A percentile compares a stretch with the other conserved stretches of the same genome.
These are phyloP conservation scores for Tineola bisselliella DNA, from an alignment of 2,888 invertebrate species.

Conservation along the genomic window DNA sequence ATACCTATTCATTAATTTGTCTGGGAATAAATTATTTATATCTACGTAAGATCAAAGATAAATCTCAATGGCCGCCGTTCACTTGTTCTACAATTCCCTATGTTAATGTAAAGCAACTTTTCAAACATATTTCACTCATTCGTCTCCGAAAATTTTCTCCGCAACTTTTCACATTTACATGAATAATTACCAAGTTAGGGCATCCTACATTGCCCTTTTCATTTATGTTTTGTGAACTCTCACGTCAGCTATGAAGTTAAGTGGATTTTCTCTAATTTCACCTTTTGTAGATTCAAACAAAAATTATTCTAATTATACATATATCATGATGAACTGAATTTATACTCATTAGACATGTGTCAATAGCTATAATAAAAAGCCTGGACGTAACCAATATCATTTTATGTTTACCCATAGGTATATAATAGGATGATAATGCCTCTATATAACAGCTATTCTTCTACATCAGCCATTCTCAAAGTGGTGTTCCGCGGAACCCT, in stretches of 20 bases:
- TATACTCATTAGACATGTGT: too few species aligned
- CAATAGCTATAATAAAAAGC: too few species aligned
- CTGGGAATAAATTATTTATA: too few species aligned
- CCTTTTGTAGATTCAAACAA: background rate
- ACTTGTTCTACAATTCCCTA: background rate
- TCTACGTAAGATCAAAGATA: background rate
- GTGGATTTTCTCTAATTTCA: background rate
- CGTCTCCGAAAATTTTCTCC: constrained; percentile 5
- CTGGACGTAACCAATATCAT: too few species aligned
- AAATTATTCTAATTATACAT: background rate
- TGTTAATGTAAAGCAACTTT: background rate
- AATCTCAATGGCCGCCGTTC: background rate
- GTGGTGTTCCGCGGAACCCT: too few species aligned
- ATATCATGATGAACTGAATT: too few species aligned
- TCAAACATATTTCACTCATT: constrained; percentile 10
- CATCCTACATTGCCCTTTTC: constrained; percentile 11
- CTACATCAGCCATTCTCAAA: too few species aligned
- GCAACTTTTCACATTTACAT: constrained; percentile 10
- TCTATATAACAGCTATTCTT: too few species aligned
- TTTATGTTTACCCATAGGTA: too few species aligned
- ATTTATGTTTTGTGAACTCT: constrained; percentile 13
- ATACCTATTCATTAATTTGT: too few species aligned
- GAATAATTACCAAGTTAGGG: constrained; percentile 8
- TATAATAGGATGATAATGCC: too few species aligned
- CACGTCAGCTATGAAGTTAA: background rate